Evolutionary conservation across 1,140 invertebrate genomes (phyloP).

Genomic region (Melanaphis sacchari): DNA sequence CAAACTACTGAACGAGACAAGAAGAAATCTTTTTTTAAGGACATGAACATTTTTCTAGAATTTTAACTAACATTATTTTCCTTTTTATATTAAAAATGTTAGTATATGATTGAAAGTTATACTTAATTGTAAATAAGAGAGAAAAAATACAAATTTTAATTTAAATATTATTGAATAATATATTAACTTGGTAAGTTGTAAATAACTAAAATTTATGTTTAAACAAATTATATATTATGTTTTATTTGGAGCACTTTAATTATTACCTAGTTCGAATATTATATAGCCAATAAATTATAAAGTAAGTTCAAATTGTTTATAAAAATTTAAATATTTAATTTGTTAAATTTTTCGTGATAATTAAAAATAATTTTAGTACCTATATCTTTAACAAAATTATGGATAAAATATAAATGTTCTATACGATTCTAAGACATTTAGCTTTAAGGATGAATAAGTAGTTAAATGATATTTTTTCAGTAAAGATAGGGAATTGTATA

Average conservation of each 20-base stretch:
- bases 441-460: no score
- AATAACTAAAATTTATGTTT: background rate
- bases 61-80: background rate
- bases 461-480: background rate
- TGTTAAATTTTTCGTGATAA: background rate
- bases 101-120: background rate
- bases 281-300: background rate
- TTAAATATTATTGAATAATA: background rate
- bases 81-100: background rate
- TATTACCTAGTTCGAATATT: background rate
- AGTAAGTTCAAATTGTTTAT: background rate
- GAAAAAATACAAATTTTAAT: background rate
- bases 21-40: constrained; percentile 26
- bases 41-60: background rate
- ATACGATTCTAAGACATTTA: background rate
- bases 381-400: background rate
- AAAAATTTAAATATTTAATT: background rate
- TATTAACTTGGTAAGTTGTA: background rate
- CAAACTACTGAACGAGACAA: background rate
- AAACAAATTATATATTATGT: background rate
- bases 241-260: background rate
- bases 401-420: background rate
- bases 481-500: background rate
- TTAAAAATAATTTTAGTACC: background rate
- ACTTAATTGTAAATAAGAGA: background rate